Conservation (phyloP, 2,113 vertebrate genomes). For the Alligator mississippiensis region DNA sequence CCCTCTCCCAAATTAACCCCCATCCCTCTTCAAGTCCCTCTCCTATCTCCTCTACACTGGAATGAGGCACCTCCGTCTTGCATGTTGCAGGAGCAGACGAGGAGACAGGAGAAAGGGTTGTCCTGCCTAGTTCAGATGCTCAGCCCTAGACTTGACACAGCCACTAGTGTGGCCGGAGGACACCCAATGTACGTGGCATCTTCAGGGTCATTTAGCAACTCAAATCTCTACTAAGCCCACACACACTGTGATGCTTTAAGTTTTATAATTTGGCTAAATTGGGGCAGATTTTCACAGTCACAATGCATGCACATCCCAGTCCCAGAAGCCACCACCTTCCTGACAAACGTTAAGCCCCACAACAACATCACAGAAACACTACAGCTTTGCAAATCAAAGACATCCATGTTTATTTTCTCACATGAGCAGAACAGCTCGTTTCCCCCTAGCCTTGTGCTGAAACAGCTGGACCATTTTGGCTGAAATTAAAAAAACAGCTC, state of each 20-base stretch:
- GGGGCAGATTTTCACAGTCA: neutral
- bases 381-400: neutral
- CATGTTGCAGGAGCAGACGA: no score
- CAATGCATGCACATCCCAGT: neutral
- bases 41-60: neutral
- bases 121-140: neutral
- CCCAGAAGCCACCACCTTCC: neutral
- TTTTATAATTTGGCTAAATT: neutral
- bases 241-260: neutral
- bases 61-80: no score
- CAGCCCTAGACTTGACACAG: neutral
- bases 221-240: neutral
- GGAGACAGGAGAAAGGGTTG: neutral
- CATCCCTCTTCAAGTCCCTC: neutral
- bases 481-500: neutral
- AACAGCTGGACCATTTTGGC: neutral
- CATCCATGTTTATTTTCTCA: neutral
- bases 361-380: neutral
- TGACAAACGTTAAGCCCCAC: neutral
- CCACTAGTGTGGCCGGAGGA: neutral
- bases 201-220: neutral
- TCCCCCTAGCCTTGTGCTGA: accelerated
- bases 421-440: neutral
- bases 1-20: neutral
- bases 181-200: accelerated